Evolutionary conservation across 2,797 vertebrate genomes (phyloP).

Genomic region (Sparidentex hasta): DNA sequence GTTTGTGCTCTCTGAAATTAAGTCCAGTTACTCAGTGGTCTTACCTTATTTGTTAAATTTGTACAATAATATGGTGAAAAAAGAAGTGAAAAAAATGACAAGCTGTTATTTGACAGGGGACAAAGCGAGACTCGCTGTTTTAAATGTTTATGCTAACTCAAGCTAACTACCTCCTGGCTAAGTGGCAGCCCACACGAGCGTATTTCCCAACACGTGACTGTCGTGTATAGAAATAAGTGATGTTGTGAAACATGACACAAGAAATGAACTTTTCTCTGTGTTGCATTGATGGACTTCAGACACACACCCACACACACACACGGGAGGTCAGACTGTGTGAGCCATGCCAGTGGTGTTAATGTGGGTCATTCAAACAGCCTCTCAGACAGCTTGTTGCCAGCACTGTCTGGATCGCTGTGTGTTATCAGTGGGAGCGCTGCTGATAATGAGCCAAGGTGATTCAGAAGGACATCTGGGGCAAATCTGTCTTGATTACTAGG

Average conservation of each 20-base stretch:
- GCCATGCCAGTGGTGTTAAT: conserved; percentile 53
- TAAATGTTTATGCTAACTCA: neutral
- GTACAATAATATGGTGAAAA: neutral
- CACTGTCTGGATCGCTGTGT: conserved; percentile 61
- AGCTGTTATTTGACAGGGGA: neutral
- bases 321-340: conserved; percentile 45
- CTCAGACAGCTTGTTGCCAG: conserved; percentile 48
- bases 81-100: neutral
- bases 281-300: conserved; percentile 14
- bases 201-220: neutral
- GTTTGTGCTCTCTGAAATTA: neutral
- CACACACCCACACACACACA: conserved; percentile 7
- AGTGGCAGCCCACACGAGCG: neutral
- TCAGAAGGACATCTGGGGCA: conserved; percentile 66
- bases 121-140: neutral
- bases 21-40: neutral
- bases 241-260: neutral
- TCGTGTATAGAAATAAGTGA: too few species aligned
- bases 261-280: neutral
- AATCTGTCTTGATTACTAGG: conserved; percentile 50
- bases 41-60: neutral
- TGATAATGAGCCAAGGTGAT: conserved; percentile 65
- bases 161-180: neutral
- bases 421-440: conserved; percentile 58
- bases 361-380: conserved; percentile 51